phyloP scores from a whole-genome alignment of 2,113 vertebrate genomes.

The Ovis canadensis region DNA sequence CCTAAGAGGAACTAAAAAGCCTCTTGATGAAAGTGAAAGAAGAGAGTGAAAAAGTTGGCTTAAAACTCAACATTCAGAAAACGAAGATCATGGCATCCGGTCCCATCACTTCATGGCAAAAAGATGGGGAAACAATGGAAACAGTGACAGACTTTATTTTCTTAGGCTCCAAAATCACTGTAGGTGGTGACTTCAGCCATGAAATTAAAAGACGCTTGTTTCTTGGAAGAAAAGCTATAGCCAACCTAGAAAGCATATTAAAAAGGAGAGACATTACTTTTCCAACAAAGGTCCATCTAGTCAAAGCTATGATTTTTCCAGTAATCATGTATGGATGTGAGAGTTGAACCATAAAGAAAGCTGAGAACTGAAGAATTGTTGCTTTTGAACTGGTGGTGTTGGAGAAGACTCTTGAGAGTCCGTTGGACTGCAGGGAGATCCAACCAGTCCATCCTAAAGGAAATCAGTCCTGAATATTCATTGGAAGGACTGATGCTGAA shows the following conservation, averaged over 20 bases:
- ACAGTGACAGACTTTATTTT: background rate
- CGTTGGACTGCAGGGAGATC: background rate
- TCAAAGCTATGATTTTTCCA: background rate
- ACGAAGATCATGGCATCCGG: accelerated
- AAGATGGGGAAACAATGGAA: background rate
- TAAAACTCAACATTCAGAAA: background rate
- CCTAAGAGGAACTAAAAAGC: background rate
- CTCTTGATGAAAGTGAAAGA: background rate
- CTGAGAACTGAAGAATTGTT: background rate
- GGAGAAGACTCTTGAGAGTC: background rate
- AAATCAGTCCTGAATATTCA: background rate
- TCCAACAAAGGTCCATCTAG: background rate
- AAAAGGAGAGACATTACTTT: background rate
- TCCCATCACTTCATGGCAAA: background rate
- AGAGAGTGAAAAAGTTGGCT: background rate
- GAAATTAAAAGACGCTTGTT: background rate
- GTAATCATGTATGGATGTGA: background rate
- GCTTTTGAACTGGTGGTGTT: background rate
- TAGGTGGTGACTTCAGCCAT: background rate
- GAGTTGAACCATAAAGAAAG: background rate
- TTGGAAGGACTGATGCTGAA: background rate
- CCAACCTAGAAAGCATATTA: background rate
- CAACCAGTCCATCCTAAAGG: background rate
- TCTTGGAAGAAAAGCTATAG: background rate
- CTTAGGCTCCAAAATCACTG: background rate